Percentiles rank a stretch among this genome's conserved stretches.
Conservation (phyloP, 1,140 invertebrate genomes). For the Luehdorfia chinensis region DNA sequence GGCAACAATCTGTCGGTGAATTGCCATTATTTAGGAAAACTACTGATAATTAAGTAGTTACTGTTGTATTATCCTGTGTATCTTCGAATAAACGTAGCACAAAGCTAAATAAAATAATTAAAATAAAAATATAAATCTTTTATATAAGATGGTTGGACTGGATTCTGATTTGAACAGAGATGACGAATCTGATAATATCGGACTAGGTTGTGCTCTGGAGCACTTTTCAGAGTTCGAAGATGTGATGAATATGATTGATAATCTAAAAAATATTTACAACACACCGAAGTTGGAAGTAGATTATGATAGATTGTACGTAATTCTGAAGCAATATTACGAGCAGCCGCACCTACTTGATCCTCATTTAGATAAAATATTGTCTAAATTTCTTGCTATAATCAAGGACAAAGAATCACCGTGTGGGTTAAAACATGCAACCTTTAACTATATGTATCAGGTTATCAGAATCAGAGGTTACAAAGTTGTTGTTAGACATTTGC, state of each 20-base stretch:
- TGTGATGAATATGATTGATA: constrained; percentile 81
- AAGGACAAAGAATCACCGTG: constrained; percentile 77
- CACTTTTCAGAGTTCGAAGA: constrained; percentile 85
- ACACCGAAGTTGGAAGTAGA: constrained; percentile 56
- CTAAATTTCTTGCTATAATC: constrained; percentile 83
- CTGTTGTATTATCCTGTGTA: too few relatives aligned
- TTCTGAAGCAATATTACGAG: constrained; percentile 94
- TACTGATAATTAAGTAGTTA: too few relatives aligned
- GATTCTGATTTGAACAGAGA: constrained; percentile 58
- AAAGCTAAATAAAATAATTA: too few relatives aligned
- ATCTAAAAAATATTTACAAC: constrained; percentile 79
- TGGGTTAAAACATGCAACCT: constrained; percentile 84
- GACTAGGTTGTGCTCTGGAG: constrained; percentile 81
- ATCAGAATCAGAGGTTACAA: constrained; percentile 96
- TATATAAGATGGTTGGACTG: constrained; percentile 59
- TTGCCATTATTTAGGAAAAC: too few relatives aligned
- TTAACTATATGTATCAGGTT: constrained; percentile 92
- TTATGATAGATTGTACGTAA: constrained; percentile 69
- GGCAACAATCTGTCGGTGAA: too few relatives aligned
- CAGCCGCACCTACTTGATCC: constrained; percentile 96
- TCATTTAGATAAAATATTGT: constrained; percentile 87
- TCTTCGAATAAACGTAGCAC: too few relatives aligned
- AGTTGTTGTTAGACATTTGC: constrained; percentile 91
- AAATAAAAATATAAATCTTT: too few relatives aligned
- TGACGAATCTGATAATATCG: constrained; percentile 75